Evolutionary conservation across 2,113 vertebrate genomes (phyloP), one percentile per base, ranked within the genome.

Genomic region (Holacanthus passer): DNA sequence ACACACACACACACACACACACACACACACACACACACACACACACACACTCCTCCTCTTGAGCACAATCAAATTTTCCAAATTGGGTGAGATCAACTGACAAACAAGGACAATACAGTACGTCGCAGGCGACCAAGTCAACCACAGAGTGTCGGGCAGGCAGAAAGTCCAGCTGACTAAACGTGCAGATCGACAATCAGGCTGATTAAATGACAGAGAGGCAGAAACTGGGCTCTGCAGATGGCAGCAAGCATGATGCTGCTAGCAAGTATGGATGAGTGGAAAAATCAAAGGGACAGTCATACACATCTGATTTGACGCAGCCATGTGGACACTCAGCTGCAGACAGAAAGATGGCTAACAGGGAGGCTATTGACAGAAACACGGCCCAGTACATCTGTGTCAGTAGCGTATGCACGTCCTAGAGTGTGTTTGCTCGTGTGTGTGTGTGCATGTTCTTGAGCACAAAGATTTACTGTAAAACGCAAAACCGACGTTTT

Each of bases 261-360:
- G 72, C 67, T 29, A 78, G 77, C 87, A 65, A 83, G 81, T 77
- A 89, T 83, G 62, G 87, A 92, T 35, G 79, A 90, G 85, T 88
- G 92, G 92, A 94, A 92, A 94, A 93, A 93, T 94, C 91, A 93
- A 93, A 92, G 85, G 19, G 81, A 84, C 88, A 84, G 87, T 89
- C 88, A 82, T 85, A 87, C 85, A 87, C 85, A 90, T 88, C 64
- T 88, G 89, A 90, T 91, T 91, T 91, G 86, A 93, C 80, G 86
- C 81, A 75, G 89, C 65, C 72, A 45, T 69, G 77, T 81, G 65
- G 74, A 81, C 3, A 53, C 58, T 52, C 66, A 43, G 80, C 82
- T 79, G 67, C 48, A 77, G 65, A 88, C 62, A 77, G 79, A 83
- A 7, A 60, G 80, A 85, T 43, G 75, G 86, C 66, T 73, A 75